Evolutionary conservation across 2,113 vertebrate species (phyloP), one percentile per base, ranked within the genome.

Genomic region (Tamias sibiricus): DNA sequence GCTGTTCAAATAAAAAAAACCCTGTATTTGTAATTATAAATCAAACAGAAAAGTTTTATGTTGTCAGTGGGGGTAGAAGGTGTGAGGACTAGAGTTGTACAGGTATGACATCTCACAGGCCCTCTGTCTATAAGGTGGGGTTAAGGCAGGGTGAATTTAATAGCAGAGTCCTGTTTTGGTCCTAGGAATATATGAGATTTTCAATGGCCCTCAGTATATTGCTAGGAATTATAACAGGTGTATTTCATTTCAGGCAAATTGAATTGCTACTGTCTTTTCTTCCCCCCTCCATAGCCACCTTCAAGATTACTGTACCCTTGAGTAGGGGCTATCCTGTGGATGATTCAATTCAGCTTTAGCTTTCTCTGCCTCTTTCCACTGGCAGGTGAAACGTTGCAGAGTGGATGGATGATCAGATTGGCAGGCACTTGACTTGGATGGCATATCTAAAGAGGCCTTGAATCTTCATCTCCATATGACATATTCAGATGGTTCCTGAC

Each of bases 21-120:
- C 16, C 8, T n/a, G 57, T 42, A 12, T 35, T 95, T 95, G 88
- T 86, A 93, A 91, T 93, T 97, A 93, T 75, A 96, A 96, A 57
- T 79, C 81, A 66, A 93, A 40, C 20, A 86, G 72, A 86, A 88
- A 5, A 92, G 66, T 86, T 83, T 92, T 92, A 64, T 81, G 30
- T 20, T 87, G 8, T 62, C 80, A 71, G 92, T 79, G 30, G 44
- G 54, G 59, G 16, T 75, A 90, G 81, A 94, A 97, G 37, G 19
- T 76, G 3, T 95, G 57, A 87, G 52, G 37, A 14, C 42, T 82
- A 74, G 47, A 86, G 68, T 47, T 17, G 59, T 54, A 37, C 87
- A 37, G 12, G n/a, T 94, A 90, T 81, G n/a, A 87, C 20, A 54
- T 37, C 49, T 77, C 59, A 37, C 1, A 64, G 30, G 5, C n/a